These are phyloP conservation scores for Agriotes lineatus DNA, from an alignment of 2,888 invertebrate species.

Conservation along the genomic window DNA sequence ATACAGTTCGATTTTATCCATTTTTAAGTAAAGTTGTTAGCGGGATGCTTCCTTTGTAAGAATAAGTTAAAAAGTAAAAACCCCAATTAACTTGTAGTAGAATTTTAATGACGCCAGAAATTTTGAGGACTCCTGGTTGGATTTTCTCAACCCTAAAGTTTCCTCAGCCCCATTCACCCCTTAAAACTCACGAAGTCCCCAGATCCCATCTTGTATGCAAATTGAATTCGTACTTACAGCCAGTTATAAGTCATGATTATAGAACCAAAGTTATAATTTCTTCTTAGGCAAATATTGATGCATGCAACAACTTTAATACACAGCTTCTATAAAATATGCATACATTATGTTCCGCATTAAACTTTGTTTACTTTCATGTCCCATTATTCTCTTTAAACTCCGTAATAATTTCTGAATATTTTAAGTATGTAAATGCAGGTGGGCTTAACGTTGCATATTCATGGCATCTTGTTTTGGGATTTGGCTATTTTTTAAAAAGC, in stretches of 20 bases:
- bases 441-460: conserved; percentile 39
- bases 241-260: conserved; percentile 58
- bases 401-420: conserved; percentile 45
- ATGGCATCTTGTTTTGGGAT: conserved; percentile 32
- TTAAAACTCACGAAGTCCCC: conserved; percentile 44
- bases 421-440: conserved; percentile 44
- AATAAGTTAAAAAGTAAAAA: no score
- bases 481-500: conserved; percentile 19
- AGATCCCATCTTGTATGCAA: conserved; percentile 60
- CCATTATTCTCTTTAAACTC: conserved; percentile 45
- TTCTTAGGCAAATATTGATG: conserved; percentile 54
- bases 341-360: conserved; percentile 41
- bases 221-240: conserved; percentile 61
- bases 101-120: no score
- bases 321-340: conserved; percentile 42
- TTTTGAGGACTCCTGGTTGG: conserved; percentile 29
- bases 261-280: conserved; percentile 54
- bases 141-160: conserved; percentile 36
- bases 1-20: no score
- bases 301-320: conserved; percentile 44
- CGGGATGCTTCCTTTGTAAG: no score
- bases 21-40: no score
- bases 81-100: no score
- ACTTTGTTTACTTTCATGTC: conserved; percentile 45
- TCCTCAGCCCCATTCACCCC: conserved; percentile 38